Conservation (phyloP, 2,888 invertebrate species). For the Calliphora vomitoria region DNA sequence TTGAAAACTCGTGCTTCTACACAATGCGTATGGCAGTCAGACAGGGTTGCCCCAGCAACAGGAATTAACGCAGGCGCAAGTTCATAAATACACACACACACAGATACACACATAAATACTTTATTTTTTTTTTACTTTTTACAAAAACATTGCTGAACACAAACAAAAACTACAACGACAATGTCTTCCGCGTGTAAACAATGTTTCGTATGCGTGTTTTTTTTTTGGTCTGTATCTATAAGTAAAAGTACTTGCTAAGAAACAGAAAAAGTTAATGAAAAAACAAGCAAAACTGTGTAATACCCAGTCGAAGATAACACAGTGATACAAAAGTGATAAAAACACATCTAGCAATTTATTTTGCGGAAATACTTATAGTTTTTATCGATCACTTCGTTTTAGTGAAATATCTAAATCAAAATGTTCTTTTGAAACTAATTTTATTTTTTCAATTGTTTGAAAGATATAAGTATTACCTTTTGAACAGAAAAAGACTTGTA, state of each 20-base stretch:
- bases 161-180: constrained; percentile 54
- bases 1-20: not conserved
- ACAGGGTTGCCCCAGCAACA: constrained; percentile 82
- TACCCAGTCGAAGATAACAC: constrained; percentile 44
- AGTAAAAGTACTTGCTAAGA: constrained; percentile 21
- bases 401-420: too few species aligned
- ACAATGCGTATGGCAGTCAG: constrained; percentile 67
- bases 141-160: constrained; percentile 44
- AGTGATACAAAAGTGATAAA: too few species aligned
- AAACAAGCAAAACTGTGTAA: constrained; percentile 36
- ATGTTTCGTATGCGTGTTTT: constrained; percentile 35
- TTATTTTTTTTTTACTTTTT: constrained; percentile 31
- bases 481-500: too few species aligned
- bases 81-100: constrained; percentile 4
- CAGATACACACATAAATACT: not conserved
- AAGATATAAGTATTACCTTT: too few species aligned
- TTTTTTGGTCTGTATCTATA: not conserved
- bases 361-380: too few species aligned
- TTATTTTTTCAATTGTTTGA: too few species aligned
- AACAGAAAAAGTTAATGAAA: constrained; percentile 68
- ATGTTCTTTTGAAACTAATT: too few species aligned
- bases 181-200: constrained; percentile 74
- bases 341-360: too few species aligned
- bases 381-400: too few species aligned
- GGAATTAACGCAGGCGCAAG: constrained; percentile 82